Base-by-base conservation (phyloP, 2,888 invertebrate genomes). In the Urechis unicinctus region DNA sequence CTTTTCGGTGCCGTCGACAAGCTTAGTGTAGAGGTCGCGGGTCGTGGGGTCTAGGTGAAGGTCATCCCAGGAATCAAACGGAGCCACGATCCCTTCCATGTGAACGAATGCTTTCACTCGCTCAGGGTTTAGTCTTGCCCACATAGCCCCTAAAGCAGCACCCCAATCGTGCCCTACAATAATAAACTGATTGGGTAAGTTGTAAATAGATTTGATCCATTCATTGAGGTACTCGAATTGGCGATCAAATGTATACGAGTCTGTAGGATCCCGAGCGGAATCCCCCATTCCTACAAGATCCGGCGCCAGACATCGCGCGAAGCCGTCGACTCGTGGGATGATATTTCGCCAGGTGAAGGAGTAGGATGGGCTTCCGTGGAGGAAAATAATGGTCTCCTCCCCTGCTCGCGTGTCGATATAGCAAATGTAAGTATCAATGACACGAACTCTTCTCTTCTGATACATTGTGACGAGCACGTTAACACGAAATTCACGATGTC, bases 381-480 rank as follows among this genome's bases (percentile, higher is more conserved):
- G 46, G 29, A 52, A 52, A 17, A 52, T 29, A n/a, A 46, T 46
- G 13, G 28, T 26, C 6, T 44, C 31, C 28, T 52, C 52, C 6
- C 46, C 46, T 22, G 45, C 52, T 25, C 45, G 6, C 22, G 52
- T 52, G 46, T 52, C 52, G n/a, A 52, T 28, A 29, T 52, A 52
- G 46, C 52, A 45, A n/a, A 52, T 52, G 45, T 44, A 29, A 4
- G 52, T 45, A 28, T 52, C 52, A 4, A 52, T 22, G 46, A 52
- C 52, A 17, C 28, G 21, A 24, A 52, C 46, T 36, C 36, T 36
- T 36, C 36, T 9, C 36, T 36, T 36, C 36, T 36, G 36, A 17
- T 36, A 36, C 36, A 36, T 36, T 9, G 9, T 36, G 36, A 36
- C n/a, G n/a, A n/a, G n/a, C n/a, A n/a, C n/a, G n/a, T n/a, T n/a